Evolutionary conservation across 2,888 invertebrate species (phyloP), one percentile per base, ranked within the genome.

Genomic region (Zaprionus obscuricornis): DNA sequence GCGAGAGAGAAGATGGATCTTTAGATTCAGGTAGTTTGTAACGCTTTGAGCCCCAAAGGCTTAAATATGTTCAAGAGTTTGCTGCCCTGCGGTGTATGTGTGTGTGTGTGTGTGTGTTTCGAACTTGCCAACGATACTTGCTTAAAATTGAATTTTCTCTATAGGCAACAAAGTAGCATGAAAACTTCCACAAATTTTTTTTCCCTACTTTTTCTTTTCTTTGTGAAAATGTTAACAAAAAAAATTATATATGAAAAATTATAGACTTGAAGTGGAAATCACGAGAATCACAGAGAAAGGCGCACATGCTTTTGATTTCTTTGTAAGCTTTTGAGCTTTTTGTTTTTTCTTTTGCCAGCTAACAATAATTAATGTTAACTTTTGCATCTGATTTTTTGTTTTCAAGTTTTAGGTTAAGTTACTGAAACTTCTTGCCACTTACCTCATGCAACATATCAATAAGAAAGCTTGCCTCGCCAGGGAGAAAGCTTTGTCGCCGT

Each of bases 371-470:
- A n/a, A n/a, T n/a, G n/a, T n/a, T n/a, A n/a, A n/a, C n/a, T n/a
- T n/a, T n/a, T n/a, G n/a, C n/a, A n/a, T n/a, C n/a, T n/a, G 31
- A 31, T 13, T 2, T 31, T 10, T 11, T 8, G 27, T 20, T 17
- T 16, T 24, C 7, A 20, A 36, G 4, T n/a, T n/a, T n/a, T n/a
- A n/a, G n/a, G n/a, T n/a, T n/a, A n/a, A n/a, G n/a, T n/a, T n/a
- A n/a, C n/a, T n/a, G n/a, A n/a, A n/a, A n/a, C n/a, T n/a, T n/a
- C 5, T 13, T 27, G 6, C 11, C 14, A 64, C 87, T 85, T 50
- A 90, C 90, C 88, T 90, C 89, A 50, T 89, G 88, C 45, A 90
- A 65, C 74, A 90, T 84, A 63, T 90, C 89, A 54, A 90, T 86
- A 47, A 90, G 76, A 64, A 90, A 90, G 13, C 89, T 88, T 31